Evolutionary conservation across 2,113 vertebrate species (phyloP).

Genomic region (Podarcis cretensis): DNA sequence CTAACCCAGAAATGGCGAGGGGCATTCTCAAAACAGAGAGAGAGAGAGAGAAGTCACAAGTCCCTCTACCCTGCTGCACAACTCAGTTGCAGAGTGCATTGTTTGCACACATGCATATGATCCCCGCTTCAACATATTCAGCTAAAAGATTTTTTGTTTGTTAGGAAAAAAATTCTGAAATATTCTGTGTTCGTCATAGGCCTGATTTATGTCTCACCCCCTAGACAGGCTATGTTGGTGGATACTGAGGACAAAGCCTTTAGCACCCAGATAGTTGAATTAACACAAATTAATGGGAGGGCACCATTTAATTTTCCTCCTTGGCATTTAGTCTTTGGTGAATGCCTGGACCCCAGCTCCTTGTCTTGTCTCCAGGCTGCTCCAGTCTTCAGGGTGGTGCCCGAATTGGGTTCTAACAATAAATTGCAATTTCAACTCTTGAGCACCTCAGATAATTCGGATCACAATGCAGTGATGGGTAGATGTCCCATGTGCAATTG

Average conservation of each 20-base stretch:
- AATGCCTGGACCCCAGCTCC: neutral
- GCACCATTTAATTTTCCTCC: slow-evolving; percentile 17
- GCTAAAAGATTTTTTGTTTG: neutral
- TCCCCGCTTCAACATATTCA: neutral
- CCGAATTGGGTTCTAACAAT: slow-evolving; percentile 27
- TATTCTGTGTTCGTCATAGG: too few species aligned
- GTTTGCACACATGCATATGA: neutral
- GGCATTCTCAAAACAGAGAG: neutral
- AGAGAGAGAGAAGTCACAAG: neutral
- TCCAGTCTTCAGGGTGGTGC: neutral
- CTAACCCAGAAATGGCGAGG: neutral
- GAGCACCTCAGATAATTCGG: slow-evolving; percentile 40
- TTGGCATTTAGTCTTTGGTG: neutral
- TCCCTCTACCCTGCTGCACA: neutral
- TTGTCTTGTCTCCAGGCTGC: neutral
- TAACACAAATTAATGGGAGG: neutral
- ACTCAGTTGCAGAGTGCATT: neutral
- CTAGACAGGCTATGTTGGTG: too few species aligned
- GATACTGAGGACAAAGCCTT: too few species aligned
- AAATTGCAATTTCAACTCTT: slow-evolving; percentile 45
- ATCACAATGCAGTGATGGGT: slow-evolving; percentile 30
- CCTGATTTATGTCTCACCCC: too few species aligned
- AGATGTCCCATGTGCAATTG: slow-evolving; percentile 18
- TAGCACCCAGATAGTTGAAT: too few species aligned
- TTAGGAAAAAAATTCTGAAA: neutral